A percentile compares a stretch with the other conserved stretches of the same genome.
phyloP scores from a whole-genome alignment of 2,113 vertebrate species.

The Chrysochloris asiatica region DNA sequence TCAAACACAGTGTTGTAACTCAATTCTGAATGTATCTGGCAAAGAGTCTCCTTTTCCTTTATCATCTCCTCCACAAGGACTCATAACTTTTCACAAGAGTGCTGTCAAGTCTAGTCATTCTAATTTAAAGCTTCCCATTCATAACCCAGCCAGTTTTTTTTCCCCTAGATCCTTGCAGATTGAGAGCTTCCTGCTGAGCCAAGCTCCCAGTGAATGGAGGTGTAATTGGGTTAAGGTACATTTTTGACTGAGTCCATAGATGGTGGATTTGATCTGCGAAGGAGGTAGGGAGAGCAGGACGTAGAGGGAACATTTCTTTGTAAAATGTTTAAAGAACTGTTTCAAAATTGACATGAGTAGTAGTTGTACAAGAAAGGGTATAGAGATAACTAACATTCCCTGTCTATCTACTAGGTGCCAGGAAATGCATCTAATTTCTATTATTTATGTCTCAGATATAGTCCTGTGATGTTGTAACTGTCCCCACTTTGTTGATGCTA shows the following conservation, averaged over 20 bases:
- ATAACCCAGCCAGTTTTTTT: background rate
- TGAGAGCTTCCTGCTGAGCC: background rate
- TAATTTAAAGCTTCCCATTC: conserved; percentile 44
- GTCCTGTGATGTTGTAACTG: background rate
- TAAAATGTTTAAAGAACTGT: background rate
- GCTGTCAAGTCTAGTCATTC: conserved; percentile 15
- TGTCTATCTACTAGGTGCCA: background rate
- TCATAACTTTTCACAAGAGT: background rate
- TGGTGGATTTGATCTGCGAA: background rate
- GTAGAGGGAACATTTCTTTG: background rate
- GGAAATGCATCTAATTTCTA: background rate
- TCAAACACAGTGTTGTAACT: background rate
- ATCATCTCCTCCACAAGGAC: background rate
- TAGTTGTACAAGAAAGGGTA: conserved; percentile 2
- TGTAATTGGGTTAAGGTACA: background rate
- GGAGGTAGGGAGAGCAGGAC: background rate
- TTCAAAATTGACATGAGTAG: background rate
- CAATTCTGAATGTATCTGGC: conserved; percentile 11
- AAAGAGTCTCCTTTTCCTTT: background rate
- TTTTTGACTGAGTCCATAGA: background rate
- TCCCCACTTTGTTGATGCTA: background rate
- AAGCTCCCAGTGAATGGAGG: background rate
- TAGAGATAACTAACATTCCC: background rate
- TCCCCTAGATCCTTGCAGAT: background rate
- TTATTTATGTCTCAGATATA: conserved; percentile 1